Evolutionary conservation across 2,797 vertebrate genomes (phyloP), one percentile per base, ranked within the genome.

Genomic region (Megalops cyprinoides): DNA sequence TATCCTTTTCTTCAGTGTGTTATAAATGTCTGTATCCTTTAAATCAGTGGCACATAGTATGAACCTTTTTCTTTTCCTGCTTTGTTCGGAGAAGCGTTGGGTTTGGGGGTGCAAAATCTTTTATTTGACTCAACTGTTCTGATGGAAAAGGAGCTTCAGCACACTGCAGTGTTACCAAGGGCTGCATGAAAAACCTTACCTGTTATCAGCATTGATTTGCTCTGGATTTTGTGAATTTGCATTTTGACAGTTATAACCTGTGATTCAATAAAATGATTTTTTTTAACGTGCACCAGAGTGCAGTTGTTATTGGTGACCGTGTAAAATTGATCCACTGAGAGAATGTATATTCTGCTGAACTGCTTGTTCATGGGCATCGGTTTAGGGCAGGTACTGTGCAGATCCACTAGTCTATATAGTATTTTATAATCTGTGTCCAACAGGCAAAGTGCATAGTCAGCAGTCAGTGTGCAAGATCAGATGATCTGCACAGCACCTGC

Each of bases 181-280:
- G 83, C 86, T 82, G 89, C 84, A 86, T 86, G 86, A 82, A 76
- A n/a, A 82, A 56, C 56, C 85, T 31, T 82, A 85, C 76, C 78
- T 86, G 87, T n/a, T 87, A 80, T 87, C 86, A 18, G 85, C 84
- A 78, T 84, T 83, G 89, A 90, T 86, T n/a, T 81, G 74, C 83
- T 84, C 88, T 89, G 89, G 85, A 88, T 85, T 86, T 62, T 79
- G 77, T 75, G 77, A 75, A 74, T 71, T 74, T 78, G 69, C 55
- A 79, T 82, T 75, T 74, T 82, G 81, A 82, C 67, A 75, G 80
- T 73, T 77, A 71, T 89, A 81, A 91, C 86, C 85, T 87, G 87
- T 90, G 83, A 91, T 85, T 90, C 82, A 93, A 93, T 94, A 93
- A 93, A 87, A 76, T 44, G 23, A 86, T 79, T 91, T 91, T 94